Evolutionary conservation across 2,888 invertebrate genomes (phyloP).

Genomic region (Argyresthia albistria): DNA sequence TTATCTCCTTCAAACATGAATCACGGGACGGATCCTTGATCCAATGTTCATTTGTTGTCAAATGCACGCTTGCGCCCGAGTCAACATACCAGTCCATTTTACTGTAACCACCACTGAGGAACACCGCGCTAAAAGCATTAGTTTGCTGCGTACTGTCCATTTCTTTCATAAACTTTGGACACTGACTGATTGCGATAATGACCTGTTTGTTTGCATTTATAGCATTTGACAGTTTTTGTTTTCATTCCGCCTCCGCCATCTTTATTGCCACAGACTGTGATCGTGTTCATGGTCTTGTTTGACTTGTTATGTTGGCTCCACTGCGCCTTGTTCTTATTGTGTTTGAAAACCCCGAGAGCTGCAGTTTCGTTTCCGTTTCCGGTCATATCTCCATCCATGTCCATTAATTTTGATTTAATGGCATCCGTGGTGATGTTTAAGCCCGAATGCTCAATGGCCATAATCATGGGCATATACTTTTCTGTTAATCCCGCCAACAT

Average conservation of each 20-base stretch:
- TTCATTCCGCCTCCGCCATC: not conserved
- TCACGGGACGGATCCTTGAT: not conserved
- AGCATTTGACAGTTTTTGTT: constrained; percentile 5
- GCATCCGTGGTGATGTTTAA: not conserved
- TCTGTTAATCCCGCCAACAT: constrained; percentile 1
- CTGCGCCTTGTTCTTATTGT: not conserved
- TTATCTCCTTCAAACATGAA: not conserved
- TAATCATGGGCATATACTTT: not conserved
- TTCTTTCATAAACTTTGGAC: constrained; percentile 6
- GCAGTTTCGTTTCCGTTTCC: not conserved
- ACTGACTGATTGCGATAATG: constrained; percentile 10
- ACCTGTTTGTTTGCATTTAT: constrained; percentile 6
- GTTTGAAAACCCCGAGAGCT: not conserved
- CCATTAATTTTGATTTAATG: not conserved
- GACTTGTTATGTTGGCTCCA: not conserved
- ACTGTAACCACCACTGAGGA: constrained; percentile 9
- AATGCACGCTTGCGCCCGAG: not conserved
- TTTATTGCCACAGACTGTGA: not conserved
- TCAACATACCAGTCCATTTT: constrained; percentile 6
- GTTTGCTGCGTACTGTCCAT: not conserved
- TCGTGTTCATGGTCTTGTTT: not conserved
- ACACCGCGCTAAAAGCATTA: constrained; percentile 12
- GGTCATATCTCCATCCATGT: not conserved
- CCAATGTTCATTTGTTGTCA: not conserved
- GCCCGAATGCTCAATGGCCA: not conserved